These are phyloP conservation scores for Nipponacmea schrenckii DNA, from an alignment of 2,888 invertebrate species.

Conservation along the genomic window DNA sequence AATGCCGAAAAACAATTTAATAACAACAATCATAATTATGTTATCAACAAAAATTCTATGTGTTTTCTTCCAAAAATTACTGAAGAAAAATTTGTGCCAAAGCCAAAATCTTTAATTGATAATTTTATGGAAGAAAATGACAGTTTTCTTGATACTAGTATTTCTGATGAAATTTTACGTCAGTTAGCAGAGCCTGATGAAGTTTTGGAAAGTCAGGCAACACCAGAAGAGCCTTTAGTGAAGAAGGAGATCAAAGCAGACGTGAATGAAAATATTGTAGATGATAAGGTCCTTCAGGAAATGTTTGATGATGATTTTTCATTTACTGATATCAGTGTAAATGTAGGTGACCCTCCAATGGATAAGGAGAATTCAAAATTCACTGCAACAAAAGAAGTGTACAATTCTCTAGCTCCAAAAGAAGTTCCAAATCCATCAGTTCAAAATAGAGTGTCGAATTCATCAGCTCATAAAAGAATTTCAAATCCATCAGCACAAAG, in stretches of 20 bases:
- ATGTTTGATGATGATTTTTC: not conserved
- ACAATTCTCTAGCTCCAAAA: too few relatives aligned
- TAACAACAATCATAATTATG: not conserved
- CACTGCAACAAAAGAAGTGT: too few relatives aligned
- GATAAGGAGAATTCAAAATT: too few relatives aligned
- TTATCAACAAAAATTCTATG: not conserved
- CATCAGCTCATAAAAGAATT: too few relatives aligned
- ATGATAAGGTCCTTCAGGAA: not conserved
- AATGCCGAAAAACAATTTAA: not conserved
- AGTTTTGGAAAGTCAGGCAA: constrained; percentile 42
- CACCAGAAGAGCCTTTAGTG: not conserved
- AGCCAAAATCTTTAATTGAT: not conserved
- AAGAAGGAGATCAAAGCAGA: not conserved
- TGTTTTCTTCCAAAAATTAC: not conserved
- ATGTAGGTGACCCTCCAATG: too few relatives aligned
- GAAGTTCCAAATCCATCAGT: too few relatives aligned
- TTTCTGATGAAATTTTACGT: constrained; percentile 50
- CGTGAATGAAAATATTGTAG: not conserved
- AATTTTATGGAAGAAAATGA: constrained; percentile 17
- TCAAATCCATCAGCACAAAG: too few relatives aligned
- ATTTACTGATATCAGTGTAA: not conserved
- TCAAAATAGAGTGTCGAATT: too few relatives aligned
- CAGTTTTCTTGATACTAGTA: constrained; percentile 42
- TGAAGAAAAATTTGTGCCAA: not conserved
- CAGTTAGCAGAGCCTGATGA: constrained; percentile 51